Percentiles rank a stretch among this genome's conserved stretches.
Evolutionary conservation across 2,113 vertebrate species (phyloP).

Genomic region (Grantiella picta): DNA sequence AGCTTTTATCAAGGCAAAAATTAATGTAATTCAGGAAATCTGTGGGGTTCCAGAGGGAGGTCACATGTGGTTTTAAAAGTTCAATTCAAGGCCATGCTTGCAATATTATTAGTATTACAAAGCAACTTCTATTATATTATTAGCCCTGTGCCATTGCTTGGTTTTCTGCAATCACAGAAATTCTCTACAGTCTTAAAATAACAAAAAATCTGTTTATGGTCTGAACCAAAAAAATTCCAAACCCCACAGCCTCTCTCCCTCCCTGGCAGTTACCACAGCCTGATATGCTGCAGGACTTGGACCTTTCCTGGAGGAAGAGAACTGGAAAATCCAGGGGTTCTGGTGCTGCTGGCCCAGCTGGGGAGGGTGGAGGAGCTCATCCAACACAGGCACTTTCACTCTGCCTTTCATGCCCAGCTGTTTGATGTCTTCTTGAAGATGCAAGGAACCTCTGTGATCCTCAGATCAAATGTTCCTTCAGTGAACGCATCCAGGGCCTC

Average conservation of each 20-base stretch:
- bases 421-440: not conserved
- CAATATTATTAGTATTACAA: not conserved
- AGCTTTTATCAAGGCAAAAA: not conserved
- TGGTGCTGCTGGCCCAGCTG: not conserved
- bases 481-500: not conserved
- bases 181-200: not conserved
- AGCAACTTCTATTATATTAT: not conserved
- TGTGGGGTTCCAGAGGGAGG: not conserved
- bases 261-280: not conserved
- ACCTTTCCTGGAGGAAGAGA: not conserved
- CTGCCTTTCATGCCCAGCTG: not conserved
- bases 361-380: not conserved
- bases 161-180: not conserved
- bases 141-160: not conserved
- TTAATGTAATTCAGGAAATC: not conserved
- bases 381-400: not conserved
- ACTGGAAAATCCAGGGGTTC: not conserved
- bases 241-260: too few species aligned
- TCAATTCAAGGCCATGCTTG: not conserved
- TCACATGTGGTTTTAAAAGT: not conserved
- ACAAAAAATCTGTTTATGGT: not conserved
- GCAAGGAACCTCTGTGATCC: not conserved
- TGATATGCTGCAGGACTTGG: not conserved
- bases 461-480: not conserved
- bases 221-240: not conserved